Evolutionary conservation across 2,888 invertebrate species (phyloP), one percentile per base, ranked within the genome.

Genomic region (Nomada goodeniana): DNA sequence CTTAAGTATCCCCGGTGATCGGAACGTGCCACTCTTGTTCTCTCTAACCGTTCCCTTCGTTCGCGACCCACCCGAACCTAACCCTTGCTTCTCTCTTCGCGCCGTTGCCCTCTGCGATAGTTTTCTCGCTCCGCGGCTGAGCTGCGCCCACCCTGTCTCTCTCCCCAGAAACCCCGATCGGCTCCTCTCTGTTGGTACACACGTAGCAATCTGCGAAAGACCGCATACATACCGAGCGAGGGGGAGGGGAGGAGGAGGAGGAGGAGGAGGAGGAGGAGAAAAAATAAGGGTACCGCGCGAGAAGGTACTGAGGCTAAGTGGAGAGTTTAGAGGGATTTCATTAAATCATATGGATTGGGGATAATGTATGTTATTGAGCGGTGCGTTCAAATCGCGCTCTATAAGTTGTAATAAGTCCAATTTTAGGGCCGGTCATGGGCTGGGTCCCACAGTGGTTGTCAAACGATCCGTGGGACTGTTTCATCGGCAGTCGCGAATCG

Each of bases 351-450:
- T 93, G 93, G 92, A 94, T 94, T 93, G 93, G 91, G 89, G 91
- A 92, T 94, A 94, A 94, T 94, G 92, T 93, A 93, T 94, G 93
- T 93, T 94, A 94, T 94, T 92, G 92, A 92, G 92, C 88, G 90
- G 89, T 92, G 92, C 93, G 93, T 93, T 93, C 93, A 92, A 93
- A 93, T 93, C 92, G 92, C 91, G 92, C 93, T 93, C 92, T 93
- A 93, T 93, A 93, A 93, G 93, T 94, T 93, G 93, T 93, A 94
- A 93, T 93, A 93, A 93, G 93, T 93, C 93, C 92, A 93, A 93
- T 94, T 94, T 93, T 92, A 91, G 92, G 92, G 91, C 91, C 92
- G 92, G 92, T 93, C 93, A 92, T 92, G 92, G 92, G 91, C 89
- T 88, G 89, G 89, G 88, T 90, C 88, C 63, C 85, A 81, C 93